Evolutionary conservation across 2,888 invertebrate species (phyloP), one percentile per base, ranked within the genome.

Genomic region (Marasmarcha lunaedactyla): DNA sequence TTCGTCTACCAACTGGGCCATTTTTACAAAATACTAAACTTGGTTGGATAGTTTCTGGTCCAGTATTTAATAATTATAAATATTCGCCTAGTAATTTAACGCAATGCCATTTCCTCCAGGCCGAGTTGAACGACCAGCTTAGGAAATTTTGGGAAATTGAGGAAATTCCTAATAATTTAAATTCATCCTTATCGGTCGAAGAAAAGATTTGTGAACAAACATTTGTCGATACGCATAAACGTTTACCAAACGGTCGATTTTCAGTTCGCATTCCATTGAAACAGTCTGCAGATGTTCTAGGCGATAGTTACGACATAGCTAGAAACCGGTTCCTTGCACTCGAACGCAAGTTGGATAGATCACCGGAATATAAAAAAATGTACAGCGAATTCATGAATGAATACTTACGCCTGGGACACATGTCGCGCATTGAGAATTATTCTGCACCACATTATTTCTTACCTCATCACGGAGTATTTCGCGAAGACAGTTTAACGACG

Each of bases 1-100:
- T 44, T 7, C 25, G 36, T 7, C 30, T 44, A 34, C 12, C 13
- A 3, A 44, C 26, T 25, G 43, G 43, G 7, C 43, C 46, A 6
- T 41, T 14, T 12, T 33, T 46, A 13, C 33, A 36, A 26, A 36
- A 46, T 35, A 41, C 46, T 34, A 34, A 34, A 34, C 34, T 34
- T 9, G 34, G 34, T 13, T 34, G 34, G 34, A 34, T 34, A 34
- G 14, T 34, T 14, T 34, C 34, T 12, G 34, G 34, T 13, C 14
- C 34, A 12, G 14, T 34, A 34, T 14, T 34, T 13, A 12, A 12
- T 34, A 12, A 34, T 34, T 6, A 34, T 30, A 11, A 30, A 30
- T 30, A 11, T 30, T 30, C 11, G 11, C 30, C 30, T 30, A 30
- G 10, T 9, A 9, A 11, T n/a, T 30, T 30, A 30, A 30, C 11